Evolutionary conservation across 2,113 vertebrate species (phyloP).

Genomic region (Cyanoliseus patagonus): DNA sequence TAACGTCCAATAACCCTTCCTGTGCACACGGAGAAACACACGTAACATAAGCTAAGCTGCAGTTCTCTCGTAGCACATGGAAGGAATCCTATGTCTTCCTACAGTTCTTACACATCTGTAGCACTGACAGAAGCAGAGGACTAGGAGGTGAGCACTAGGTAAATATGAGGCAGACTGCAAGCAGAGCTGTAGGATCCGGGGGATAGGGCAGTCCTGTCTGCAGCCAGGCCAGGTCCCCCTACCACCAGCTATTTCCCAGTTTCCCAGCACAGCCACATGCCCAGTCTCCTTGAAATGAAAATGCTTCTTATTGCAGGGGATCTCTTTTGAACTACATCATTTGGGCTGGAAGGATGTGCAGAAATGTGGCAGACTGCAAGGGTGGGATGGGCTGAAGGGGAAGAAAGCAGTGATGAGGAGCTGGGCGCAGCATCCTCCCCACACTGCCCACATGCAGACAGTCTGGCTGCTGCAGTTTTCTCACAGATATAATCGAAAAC

Average conservation of each 20-base stretch:
- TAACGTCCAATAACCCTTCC: neutral
- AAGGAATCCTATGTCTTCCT: accelerated
- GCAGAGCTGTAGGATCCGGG: accelerated
- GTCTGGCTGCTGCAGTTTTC: accelerated
- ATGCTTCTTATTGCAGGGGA: no score
- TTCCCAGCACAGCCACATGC: accelerated
- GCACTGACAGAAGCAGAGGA: neutral
- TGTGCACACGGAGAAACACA: no score
- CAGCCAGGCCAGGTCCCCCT: accelerated
- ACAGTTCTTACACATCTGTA: accelerated
- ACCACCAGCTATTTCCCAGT: accelerated
- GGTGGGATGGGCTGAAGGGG: neutral
- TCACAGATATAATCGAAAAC: neutral
- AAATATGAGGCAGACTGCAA: accelerated
- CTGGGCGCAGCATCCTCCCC: neutral
- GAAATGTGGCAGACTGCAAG: neutral
- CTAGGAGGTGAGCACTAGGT: accelerated
- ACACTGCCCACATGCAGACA: neutral
- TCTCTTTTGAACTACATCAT: neutral
- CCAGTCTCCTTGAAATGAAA: accelerated
- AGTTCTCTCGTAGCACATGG: neutral
- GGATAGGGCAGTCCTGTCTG: neutral
- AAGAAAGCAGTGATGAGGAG: accelerated
- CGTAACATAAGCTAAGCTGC: neutral
- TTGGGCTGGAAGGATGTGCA: neutral